Conservation (phyloP, 2,888 invertebrate genomes). For the Embidobia sp. region DNA sequence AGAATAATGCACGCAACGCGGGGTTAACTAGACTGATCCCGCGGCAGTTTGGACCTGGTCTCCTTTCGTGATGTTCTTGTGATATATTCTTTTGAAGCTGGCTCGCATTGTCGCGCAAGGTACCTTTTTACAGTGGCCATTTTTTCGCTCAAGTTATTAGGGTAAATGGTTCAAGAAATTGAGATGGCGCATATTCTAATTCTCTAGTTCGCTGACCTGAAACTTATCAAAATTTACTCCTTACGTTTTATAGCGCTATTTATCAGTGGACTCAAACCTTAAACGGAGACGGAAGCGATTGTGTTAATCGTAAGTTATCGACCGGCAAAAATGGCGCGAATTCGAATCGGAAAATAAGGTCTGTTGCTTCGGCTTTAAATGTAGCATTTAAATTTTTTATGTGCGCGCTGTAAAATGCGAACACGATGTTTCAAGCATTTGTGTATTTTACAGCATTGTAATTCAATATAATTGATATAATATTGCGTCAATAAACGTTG, state of each 20-base stretch:
- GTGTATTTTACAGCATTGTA: too few relatives aligned
- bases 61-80: conserved; percentile 52
- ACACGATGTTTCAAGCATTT: too few relatives aligned
- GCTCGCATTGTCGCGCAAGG: conserved; percentile 48
- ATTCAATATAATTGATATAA: too few relatives aligned
- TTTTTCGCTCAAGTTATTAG: conserved; percentile 48
- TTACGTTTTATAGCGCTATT: background rate
- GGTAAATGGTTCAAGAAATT: conserved; percentile 31
- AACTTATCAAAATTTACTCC: conserved; percentile 20
- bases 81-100: conserved; percentile 59
- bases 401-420: too few relatives aligned
- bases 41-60: conserved; percentile 58
- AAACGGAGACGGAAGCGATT: too few relatives aligned
- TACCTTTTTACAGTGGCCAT: conserved; percentile 41
- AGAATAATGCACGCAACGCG: conserved; percentile 63
- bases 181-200: conserved; percentile 16
- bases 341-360: too few relatives aligned
- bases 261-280: too few relatives aligned
- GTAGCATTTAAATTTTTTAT: too few relatives aligned
- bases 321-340: too few relatives aligned
- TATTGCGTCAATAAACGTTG: too few relatives aligned
- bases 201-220: conserved; percentile 28
- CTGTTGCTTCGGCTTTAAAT: too few relatives aligned
- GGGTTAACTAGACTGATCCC: conserved; percentile 65
- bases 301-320: too few relatives aligned